phyloP scores from a whole-genome alignment of 2,113 vertebrate species.

The Caloenas nicobarica region DNA sequence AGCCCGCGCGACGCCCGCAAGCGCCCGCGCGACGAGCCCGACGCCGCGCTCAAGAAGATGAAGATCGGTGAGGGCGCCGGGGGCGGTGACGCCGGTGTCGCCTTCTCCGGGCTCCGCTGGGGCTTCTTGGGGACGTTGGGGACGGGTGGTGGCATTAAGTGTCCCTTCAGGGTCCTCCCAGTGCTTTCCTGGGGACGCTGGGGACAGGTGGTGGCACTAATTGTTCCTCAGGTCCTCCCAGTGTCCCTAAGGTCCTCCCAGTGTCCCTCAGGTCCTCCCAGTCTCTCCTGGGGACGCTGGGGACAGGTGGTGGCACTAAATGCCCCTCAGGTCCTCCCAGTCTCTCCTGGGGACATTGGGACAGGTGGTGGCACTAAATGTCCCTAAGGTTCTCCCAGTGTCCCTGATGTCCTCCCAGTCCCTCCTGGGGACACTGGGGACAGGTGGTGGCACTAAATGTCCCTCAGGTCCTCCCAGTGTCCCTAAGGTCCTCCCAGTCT shows the following conservation, averaged over 20 bases:
- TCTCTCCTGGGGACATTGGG: background rate
- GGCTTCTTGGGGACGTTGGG: too few relatives aligned
- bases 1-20: slow-evolving; percentile 82
- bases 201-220: too few relatives aligned
- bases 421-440: too few relatives aligned
- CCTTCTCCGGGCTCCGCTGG: too few relatives aligned
- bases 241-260: background rate
- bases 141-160: too few relatives aligned
- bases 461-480: background rate
- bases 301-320: too few relatives aligned
- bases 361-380: background rate
- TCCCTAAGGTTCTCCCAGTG: background rate
- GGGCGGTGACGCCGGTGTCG: too few relatives aligned
- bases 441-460: too few relatives aligned
- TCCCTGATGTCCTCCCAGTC: background rate
- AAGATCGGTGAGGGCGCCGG: slow-evolving; percentile 81
- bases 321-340: background rate
- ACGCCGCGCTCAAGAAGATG: slow-evolving; percentile 86
- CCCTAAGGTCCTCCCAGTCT: too few relatives aligned
- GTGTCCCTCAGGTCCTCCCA: background rate
- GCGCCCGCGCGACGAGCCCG: slow-evolving; percentile 82
- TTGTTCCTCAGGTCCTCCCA: too few relatives aligned
- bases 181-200: background rate
- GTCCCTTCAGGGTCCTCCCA: too few relatives aligned
- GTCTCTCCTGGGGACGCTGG: too few relatives aligned